A percentile compares a stretch with the other conserved stretches of the same genome.
phyloP scores from a whole-genome alignment of 2,888 invertebrate species.

The Mimas tiliae region DNA sequence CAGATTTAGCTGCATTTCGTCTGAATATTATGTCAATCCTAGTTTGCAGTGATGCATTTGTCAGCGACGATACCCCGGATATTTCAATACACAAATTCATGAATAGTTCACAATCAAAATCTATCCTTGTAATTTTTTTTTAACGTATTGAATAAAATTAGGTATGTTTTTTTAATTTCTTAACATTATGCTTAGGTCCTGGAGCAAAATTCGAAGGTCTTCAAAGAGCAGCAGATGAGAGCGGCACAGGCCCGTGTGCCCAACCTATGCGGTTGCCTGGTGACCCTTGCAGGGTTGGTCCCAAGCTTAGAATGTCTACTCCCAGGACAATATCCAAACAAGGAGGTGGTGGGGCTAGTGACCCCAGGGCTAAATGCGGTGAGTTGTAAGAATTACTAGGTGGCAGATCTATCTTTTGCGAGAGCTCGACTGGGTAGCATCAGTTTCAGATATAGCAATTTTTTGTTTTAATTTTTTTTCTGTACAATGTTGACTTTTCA shows the following conservation, averaged over 20 bases:
- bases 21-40: no score
- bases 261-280: slow-evolving; percentile 85
- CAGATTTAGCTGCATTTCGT: no score
- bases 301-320: slow-evolving; percentile 63
- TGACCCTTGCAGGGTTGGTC: slow-evolving; percentile 83
- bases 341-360: slow-evolving; percentile 52
- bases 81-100: no score
- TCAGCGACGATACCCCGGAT: no score
- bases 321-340: slow-evolving; percentile 72
- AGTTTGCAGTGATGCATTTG: no score
- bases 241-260: slow-evolving; percentile 81
- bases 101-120: no score
- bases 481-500: no score
- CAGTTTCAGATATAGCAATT: no score
- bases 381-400: slow-evolving; percentile 29
- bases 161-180: not conserved
- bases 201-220: slow-evolving; percentile 85
- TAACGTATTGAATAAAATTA: no score
- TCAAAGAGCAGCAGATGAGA: slow-evolving; percentile 81
- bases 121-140: no score
- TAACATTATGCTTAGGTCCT: slow-evolving; percentile 63
- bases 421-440: no score
- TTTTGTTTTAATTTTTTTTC: no score
- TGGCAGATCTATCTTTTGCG: not conserved
- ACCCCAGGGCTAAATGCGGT: slow-evolving; percentile 73